Conservation (phyloP, 2,113 vertebrate species). For the Cinclus mexicanus region DNA sequence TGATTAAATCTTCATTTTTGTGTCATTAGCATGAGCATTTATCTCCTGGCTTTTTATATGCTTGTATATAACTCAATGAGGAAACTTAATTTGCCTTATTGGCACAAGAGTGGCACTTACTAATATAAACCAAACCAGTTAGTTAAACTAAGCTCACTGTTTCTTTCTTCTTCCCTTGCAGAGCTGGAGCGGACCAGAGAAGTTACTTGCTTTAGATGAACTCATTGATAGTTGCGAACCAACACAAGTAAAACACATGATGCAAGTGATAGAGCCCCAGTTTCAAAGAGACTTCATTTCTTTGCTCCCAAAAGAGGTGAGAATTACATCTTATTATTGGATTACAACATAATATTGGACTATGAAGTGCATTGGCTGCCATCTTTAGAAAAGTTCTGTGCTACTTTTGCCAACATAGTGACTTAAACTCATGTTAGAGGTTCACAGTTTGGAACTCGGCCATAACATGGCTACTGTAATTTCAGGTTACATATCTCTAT, state of each 20-base stretch:
- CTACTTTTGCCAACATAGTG: neutral
- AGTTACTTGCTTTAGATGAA: slow-evolving; percentile 97
- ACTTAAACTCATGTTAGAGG: slow-evolving; percentile 9
- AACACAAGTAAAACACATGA: slow-evolving; percentile 99
- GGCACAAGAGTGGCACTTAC: neutral
- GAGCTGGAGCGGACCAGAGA: slow-evolving; percentile 96
- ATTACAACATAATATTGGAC: neutral
- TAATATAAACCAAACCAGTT: neutral
- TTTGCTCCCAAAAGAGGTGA: slow-evolving; percentile 98
- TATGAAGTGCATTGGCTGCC: neutral
- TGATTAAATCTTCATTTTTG: slow-evolving; percentile 57
- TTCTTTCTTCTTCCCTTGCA: slow-evolving; percentile 51
- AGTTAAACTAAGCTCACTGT: neutral
- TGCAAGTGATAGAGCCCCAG: slow-evolving; percentile 99
- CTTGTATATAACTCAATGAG: neutral
- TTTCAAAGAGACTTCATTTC: slow-evolving; percentile 99
- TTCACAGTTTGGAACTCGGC: neutral
- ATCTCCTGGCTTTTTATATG: neutral
- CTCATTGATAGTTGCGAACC: slow-evolving; percentile 98
- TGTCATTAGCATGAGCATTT: slow-evolving; percentile 36
- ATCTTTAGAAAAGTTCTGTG: neutral
- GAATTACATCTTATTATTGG: neutral
- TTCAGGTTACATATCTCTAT: neutral
- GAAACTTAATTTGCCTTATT: neutral
- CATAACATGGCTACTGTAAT: neutral